phyloP scores from a whole-genome alignment of 2,888 invertebrate genomes.

The Noctua fimbriata region DNA sequence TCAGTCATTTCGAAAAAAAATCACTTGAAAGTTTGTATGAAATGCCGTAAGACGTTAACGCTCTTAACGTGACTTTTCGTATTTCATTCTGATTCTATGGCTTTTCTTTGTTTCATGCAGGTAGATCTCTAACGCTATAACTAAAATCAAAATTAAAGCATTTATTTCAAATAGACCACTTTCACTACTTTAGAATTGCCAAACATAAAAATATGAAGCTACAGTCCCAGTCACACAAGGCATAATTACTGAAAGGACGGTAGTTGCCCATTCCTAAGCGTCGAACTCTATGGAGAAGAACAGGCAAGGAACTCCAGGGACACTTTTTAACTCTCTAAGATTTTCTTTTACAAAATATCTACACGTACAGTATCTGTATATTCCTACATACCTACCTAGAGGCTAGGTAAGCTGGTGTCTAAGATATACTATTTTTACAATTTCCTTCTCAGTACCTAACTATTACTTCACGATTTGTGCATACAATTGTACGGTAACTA shows the following conservation, averaged over 20 bases:
- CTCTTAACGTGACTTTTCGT: background rate
- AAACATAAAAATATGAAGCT: background rate
- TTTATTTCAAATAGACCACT: background rate
- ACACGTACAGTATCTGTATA: background rate
- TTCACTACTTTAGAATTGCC: no score
- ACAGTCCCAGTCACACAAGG: background rate
- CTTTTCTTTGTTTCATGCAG: background rate
- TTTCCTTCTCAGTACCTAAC: background rate
- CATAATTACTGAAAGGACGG: background rate
- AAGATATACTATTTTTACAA: background rate
- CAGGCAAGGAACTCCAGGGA: background rate
- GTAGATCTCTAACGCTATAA: background rate
- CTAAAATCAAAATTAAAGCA: background rate
- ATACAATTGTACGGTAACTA: background rate
- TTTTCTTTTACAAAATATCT: background rate
- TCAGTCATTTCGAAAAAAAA: no score
- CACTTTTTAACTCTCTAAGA: background rate
- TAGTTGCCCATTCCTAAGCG: background rate
- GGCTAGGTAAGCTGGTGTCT: background rate
- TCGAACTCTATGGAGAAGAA: background rate
- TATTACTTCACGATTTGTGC: background rate
- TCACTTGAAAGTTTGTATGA: no score
- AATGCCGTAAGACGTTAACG: no score
- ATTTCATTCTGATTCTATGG: background rate
- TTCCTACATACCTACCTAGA: background rate